A percentile compares a stretch with the other conserved stretches of the same genome.
Evolutionary conservation across 2,888 invertebrate genomes (phyloP).

Genomic region (Allygus modestus): DNA sequence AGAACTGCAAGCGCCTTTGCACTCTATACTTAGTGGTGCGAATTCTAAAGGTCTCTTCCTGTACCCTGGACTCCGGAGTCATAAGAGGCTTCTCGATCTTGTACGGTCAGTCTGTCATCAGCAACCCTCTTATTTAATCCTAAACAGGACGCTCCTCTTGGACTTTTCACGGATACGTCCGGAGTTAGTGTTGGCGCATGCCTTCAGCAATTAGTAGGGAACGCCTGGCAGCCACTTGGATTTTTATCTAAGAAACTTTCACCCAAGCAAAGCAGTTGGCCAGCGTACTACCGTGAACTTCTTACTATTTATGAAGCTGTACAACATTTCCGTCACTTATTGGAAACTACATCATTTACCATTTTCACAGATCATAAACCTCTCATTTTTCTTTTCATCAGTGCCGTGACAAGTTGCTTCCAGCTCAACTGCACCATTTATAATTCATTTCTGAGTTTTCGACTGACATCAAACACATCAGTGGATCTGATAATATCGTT

Average conservation of each 20-base stretch:
- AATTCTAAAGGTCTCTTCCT: no score
- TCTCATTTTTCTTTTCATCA: conserved; percentile 5
- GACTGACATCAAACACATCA: not conserved
- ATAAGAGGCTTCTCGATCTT: not conserved
- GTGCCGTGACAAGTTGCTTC: not conserved
- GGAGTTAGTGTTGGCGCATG: conserved; percentile 48
- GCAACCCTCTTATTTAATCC: not conserved
- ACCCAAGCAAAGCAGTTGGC: conserved; percentile 72
- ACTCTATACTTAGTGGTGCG: no score
- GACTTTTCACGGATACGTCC: conserved; percentile 62
- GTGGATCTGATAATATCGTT: not conserved
- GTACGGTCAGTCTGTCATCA: not conserved
- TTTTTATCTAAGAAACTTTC: conserved; percentile 68
- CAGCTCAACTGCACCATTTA: not conserved
- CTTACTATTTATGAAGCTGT: not conserved
- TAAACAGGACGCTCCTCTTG: conserved; percentile 14
- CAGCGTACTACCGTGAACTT: conserved; percentile 56
- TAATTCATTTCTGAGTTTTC: not conserved
- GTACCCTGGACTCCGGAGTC: no score
- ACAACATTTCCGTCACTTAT: not conserved
- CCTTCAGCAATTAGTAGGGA: conserved; percentile 61
- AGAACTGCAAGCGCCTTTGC: no score
- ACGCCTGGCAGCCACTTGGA: conserved; percentile 67
- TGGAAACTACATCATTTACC: not conserved
- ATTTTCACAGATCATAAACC: not conserved